A percentile compares a stretch with the other conserved stretches of the same genome.
Conservation (phyloP, 2,888 invertebrate genomes). For the Pachycephus smyrnensis region DNA sequence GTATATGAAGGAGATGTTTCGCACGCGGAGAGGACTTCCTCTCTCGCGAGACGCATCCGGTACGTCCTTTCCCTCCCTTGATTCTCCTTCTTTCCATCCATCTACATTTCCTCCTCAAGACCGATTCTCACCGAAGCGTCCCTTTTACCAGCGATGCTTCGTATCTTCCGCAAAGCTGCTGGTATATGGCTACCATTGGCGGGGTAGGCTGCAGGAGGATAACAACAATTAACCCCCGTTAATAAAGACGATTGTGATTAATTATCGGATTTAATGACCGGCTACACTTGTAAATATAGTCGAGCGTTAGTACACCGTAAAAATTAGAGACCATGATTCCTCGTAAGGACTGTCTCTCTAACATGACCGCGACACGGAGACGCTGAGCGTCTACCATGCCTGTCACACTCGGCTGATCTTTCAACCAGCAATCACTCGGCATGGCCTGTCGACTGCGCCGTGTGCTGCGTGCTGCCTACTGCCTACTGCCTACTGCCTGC, state of each 20-base stretch:
- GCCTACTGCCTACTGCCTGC: too few relatives aligned
- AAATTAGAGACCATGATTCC: slow-evolving; percentile 64
- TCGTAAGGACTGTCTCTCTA: slow-evolving; percentile 28
- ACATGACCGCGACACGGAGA: background rate
- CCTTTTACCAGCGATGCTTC: background rate
- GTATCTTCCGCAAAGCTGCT: background rate
- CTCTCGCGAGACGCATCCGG: too few relatives aligned
- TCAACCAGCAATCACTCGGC: slow-evolving; percentile 62
- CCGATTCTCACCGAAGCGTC: too few relatives aligned
- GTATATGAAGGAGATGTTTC: too few relatives aligned
- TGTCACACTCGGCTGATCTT: slow-evolving; percentile 62
- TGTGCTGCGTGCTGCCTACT: too few relatives aligned
- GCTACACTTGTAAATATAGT: slow-evolving; percentile 61
- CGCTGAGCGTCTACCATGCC: slow-evolving; percentile 21
- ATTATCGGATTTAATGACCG: slow-evolving; percentile 65
- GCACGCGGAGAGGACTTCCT: too few relatives aligned
- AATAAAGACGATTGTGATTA: slow-evolving; percentile 66
- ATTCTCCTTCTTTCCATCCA: too few relatives aligned
- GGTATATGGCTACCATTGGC: background rate
- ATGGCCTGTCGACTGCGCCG: too few relatives aligned
- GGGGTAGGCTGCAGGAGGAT: slow-evolving; percentile 44
- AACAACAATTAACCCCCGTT: slow-evolving; percentile 65
- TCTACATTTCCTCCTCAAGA: too few relatives aligned
- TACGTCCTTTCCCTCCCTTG: too few relatives aligned
- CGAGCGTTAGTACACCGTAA: slow-evolving; percentile 54